Conservation (phyloP, 2,797 vertebrate species). For the Gorsachius magnificus region DNA sequence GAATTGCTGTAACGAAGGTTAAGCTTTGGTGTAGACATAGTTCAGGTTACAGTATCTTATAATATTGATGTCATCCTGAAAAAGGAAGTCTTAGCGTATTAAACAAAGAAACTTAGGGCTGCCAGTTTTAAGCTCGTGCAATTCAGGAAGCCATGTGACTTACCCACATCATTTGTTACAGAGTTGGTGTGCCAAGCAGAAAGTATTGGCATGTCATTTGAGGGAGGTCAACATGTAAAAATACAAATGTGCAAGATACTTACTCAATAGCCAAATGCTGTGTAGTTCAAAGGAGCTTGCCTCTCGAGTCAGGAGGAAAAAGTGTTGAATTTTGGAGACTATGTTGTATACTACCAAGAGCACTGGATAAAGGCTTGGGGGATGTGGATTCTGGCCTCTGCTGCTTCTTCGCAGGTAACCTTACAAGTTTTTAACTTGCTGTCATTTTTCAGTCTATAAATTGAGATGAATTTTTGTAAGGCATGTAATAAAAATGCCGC, state of each 20-base stretch:
- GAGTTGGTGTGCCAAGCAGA: background rate
- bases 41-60: background rate
- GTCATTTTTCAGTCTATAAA: background rate
- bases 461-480: background rate
- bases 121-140: background rate
- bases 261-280: background rate
- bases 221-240: background rate
- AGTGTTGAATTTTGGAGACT: background rate
- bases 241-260: background rate
- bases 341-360: background rate
- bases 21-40: background rate
- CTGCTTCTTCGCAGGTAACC: background rate
- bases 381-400: background rate
- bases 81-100: conserved; percentile 33
- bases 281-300: background rate
- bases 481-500: background rate
- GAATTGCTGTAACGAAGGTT: background rate
- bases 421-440: background rate
- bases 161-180: background rate
- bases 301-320: background rate
- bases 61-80: conserved; percentile 19
- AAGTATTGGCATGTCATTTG: background rate
- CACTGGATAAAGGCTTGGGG: background rate
- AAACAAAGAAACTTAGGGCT: conserved; percentile 13
- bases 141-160: conserved; percentile 34